Evolutionary conservation across 1,140 invertebrate genomes (phyloP).

Genomic region (Neodiprion virginianus): DNA sequence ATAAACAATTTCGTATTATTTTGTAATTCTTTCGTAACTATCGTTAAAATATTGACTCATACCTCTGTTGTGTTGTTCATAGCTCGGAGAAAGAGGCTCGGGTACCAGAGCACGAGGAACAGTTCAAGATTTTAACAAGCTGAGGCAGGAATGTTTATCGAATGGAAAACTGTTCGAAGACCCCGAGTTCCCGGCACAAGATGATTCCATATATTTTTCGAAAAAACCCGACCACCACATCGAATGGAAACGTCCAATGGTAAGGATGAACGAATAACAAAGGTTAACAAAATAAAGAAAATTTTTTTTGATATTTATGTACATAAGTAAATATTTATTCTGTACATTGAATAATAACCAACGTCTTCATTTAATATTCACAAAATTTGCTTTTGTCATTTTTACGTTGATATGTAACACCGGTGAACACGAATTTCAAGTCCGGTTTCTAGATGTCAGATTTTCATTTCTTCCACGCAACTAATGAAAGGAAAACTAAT

Average conservation of each 20-base stretch:
- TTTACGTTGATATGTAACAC: too few relatives aligned
- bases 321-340: slow-evolving; percentile 6
- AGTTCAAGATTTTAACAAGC: slow-evolving; percentile 76
- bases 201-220: slow-evolving; percentile 83
- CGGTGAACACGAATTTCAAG: too few relatives aligned
- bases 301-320: slow-evolving; percentile 23
- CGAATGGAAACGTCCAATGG: slow-evolving; percentile 83
- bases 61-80: slow-evolving; percentile 38
- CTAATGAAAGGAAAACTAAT: background rate
- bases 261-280: slow-evolving; percentile 48
- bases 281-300: background rate
- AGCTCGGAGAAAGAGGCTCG: slow-evolving; percentile 76
- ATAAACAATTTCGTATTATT: background rate
- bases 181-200: slow-evolving; percentile 81
- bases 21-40: too few relatives aligned
- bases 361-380: too few relatives aligned
- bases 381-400: too few relatives aligned
- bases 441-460: too few relatives aligned
- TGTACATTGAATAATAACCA: too few relatives aligned
- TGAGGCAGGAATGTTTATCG: slow-evolving; percentile 74
- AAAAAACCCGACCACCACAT: slow-evolving; percentile 77
- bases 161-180: slow-evolving; percentile 85
- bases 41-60: too few relatives aligned
- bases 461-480: too few relatives aligned
- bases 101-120: slow-evolving; percentile 60